phyloP scores from a whole-genome alignment of 2,797 vertebrate genomes.

The Hipposideros larvatus region DNA sequence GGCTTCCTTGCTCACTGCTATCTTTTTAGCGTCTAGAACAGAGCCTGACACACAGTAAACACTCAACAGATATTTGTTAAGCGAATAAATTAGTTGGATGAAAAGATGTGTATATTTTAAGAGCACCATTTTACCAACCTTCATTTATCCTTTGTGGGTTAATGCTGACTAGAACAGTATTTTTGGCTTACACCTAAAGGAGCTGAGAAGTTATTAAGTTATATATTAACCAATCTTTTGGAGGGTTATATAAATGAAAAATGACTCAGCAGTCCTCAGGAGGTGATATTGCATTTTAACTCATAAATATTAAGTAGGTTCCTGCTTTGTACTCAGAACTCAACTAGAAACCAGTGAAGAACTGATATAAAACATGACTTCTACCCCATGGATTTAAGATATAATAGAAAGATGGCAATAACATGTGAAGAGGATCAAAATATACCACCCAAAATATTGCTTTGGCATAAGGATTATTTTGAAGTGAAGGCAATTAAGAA shows the following conservation, averaged over 20 bases:
- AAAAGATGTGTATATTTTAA: not conserved
- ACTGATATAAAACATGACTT: not conserved
- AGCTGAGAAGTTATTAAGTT: not conserved
- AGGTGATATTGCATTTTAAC: not conserved
- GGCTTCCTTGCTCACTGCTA: not conserved
- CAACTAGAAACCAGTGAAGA: not conserved
- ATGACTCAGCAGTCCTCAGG: conserved; percentile 13
- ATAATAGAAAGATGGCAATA: not conserved
- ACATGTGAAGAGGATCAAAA: not conserved
- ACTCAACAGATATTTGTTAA: not conserved
- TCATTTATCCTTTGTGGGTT: not conserved
- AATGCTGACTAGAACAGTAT: not conserved
- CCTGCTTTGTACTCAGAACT: not conserved
- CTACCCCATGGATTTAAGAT: not conserved
- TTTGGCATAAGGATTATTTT: not conserved
- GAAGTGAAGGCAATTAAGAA: not conserved
- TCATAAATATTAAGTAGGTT: not conserved
- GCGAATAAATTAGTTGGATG: not conserved
- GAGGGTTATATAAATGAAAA: conserved; percentile 3
- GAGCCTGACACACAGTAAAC: not conserved
- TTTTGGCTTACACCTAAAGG: conserved; percentile 20
- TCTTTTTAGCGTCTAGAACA: not conserved
- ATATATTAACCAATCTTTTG: conserved; percentile 42
- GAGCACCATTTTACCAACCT: not conserved
- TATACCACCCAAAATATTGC: not conserved